Base-by-base conservation (phyloP, 2,113 vertebrate species). In the Pandion haliaetus region DNA sequence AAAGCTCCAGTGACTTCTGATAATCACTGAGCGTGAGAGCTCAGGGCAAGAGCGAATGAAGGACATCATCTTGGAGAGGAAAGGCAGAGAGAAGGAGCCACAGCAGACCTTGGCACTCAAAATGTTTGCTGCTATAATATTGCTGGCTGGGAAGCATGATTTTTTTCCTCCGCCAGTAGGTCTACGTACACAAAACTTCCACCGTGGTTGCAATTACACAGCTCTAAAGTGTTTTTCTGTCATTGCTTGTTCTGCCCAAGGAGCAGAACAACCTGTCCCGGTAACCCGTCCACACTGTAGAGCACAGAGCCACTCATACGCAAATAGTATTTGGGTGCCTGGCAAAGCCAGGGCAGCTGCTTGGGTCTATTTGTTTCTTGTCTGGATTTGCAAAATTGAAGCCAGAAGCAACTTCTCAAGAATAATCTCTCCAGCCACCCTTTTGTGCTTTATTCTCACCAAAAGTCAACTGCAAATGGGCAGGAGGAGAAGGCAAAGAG, bases 11-110 rank as follows among this genome's bases (percentile, higher is more conserved):
- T 8, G 92, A 19, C 74, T 82, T 36, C 40, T 79, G 66, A 40
- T 76, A 14, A 45, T 34, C 1, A 1, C 66, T 16, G 74, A 82
- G 81, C 52, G 1, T 24, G 52, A 86, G 47, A 82, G 91, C 95
- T 88, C 2, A 2, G 62, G 91, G 82, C 93, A 95, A 97, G 96
- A 92, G 61, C 93, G 28, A 32, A 45, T 29, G 57, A 96, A 97
- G 83, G 93, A 12, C 86, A 42, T n/a, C 16, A 2, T 86, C 24
- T 38, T 57, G 65, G 95, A 94, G 73, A 57, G 70, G 11, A 61
- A 49, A 90, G 50, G 91, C 59, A 28, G 65, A 66, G 84, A 15
- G 79, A 95, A 94, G 82, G 89, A 90, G 93, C 61, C 61, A 50
- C 74, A 45, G 65, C 74, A 94, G 82, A 50, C 32, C 77, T 54